Percentiles rank a stretch among this genome's conserved stretches.
These are phyloP conservation scores for cat (Felis catus) DNA, from an alignment of 2,113 vertebrate genomes.

Conservation along the genomic window DNA sequence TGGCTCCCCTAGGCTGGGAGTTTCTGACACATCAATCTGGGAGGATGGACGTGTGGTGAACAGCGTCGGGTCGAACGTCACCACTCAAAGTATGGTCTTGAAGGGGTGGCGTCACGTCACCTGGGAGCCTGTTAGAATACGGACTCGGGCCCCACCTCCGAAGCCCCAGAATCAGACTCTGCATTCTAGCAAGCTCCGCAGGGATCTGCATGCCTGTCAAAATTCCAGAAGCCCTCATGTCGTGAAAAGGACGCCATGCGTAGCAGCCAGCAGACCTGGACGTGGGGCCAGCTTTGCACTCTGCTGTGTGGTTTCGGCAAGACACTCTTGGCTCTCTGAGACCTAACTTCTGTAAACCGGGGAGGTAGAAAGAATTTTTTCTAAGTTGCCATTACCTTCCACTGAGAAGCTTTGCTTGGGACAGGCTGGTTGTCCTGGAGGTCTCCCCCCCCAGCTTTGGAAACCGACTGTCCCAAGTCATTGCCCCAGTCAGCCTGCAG, in stretches of 20 bases:
- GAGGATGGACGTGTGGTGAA: not conserved
- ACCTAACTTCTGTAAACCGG: not conserved
- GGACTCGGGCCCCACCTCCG: not conserved
- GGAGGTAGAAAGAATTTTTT: not conserved
- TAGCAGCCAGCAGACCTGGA: not conserved
- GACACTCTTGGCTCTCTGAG: not conserved
- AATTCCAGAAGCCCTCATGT: not conserved
- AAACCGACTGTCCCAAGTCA: not conserved
- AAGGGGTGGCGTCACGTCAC: accelerated
- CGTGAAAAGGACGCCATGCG: not conserved
- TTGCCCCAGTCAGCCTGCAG: not conserved
- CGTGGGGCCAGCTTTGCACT: not conserved
- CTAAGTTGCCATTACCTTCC: not conserved
- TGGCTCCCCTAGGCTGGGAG: not conserved
- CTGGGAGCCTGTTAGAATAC: not conserved
- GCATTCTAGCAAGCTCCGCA: not conserved
- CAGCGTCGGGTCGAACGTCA: not conserved
- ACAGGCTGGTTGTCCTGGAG: not conserved
- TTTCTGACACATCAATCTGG: not conserved
- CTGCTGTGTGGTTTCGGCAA: not conserved
- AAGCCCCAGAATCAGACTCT: not conserved
- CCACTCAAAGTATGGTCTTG: not conserved
- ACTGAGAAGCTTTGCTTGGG: not conserved
- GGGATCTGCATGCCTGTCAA: not conserved
- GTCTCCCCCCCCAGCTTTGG: not conserved